Base-by-base conservation (phyloP, 2,888 invertebrate species). In the Polietes domitor region DNA sequence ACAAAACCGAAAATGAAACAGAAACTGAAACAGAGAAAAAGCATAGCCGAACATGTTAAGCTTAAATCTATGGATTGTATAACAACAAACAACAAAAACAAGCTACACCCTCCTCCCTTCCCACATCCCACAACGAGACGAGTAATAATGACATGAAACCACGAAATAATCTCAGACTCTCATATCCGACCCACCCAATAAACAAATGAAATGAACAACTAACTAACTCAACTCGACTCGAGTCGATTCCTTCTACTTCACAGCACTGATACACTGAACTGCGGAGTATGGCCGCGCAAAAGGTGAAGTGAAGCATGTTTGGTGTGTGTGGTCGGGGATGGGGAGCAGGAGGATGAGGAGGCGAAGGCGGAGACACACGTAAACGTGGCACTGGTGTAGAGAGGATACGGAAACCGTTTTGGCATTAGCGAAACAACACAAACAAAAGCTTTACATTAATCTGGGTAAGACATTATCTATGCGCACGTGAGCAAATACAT, bases 401-500 rank as follows among this genome's bases (percentile, higher is more conserved):
- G 43, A 70, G 70, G 70, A 47, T 71, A 53, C 55, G 73, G 58
- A 41, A 68, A 41, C 68, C 12, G 21, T 68, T 68, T 68, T 68
- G 73, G 73, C 55, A 73, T 73, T 73, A 73, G 55, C 73, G 41
- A 58, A 73, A 73, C 55, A 55, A 41, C 58, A 73, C 71, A 43
- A 61, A 76, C 55, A 75, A 61, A 84, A 81, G 81, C 81, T 79
- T 86, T 81, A 72, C 80, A 83, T 86, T 85, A 85, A 86, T 83
- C 85, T 83, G 79, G 83, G 71, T 77, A 85, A 82, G 86, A 86
- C 80, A 79, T 86, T 86, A 85, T 86, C 85, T 85, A 81, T 61
- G 86, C 82, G 82, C 77, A 86, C 86, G 86, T 86, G 85, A 86
- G 81, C 85, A 86, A 86, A 85, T 86, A 85, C 58, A 1, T 83